A percentile compares a stretch with the other conserved stretches of the same genome.
Evolutionary conservation across 2,888 invertebrate species (phyloP).

Genomic region (Eubasilissa splendida): DNA sequence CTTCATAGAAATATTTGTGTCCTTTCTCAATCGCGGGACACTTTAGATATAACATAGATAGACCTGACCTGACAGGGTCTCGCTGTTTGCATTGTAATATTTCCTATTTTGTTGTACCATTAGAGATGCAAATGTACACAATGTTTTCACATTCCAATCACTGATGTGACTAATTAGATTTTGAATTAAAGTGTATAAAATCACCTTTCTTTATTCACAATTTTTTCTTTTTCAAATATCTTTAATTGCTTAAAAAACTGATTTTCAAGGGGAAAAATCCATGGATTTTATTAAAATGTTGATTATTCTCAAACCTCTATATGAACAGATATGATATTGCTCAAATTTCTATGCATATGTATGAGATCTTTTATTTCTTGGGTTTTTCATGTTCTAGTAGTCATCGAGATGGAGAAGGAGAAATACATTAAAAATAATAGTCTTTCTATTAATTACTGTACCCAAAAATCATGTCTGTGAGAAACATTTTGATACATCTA

Average conservation of each 20-base stretch:
- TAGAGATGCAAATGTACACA: constrained; percentile 45
- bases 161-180: constrained; percentile 45
- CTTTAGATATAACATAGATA: constrained; percentile 23
- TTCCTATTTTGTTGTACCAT: constrained; percentile 40
- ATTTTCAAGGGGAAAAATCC: constrained; percentile 5
- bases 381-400: constrained; percentile 18
- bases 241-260: constrained; percentile 20
- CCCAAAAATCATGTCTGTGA: constrained; percentile 33
- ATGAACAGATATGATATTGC: constrained; percentile 35
- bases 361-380: constrained; percentile 27
- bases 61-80: not conserved
- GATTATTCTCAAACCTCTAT: constrained; percentile 13
- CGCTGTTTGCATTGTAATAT: constrained; percentile 26
- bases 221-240: constrained; percentile 24
- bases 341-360: constrained; percentile 35
- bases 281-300: constrained; percentile 11
- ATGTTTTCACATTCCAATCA: constrained; percentile 50
- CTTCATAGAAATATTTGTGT: constrained; percentile 46
- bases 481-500: constrained; percentile 60
- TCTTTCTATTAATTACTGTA: constrained; percentile 36
- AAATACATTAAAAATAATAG: not conserved
- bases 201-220: constrained; percentile 27
- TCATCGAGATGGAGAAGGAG: not conserved
- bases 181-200: constrained; percentile 19
- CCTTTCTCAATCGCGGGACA: not conserved